Percentiles rank a stretch among this genome's conserved stretches.
Conservation (phyloP, 2,113 vertebrate species). For the Prochilodus magdalenae region DNA sequence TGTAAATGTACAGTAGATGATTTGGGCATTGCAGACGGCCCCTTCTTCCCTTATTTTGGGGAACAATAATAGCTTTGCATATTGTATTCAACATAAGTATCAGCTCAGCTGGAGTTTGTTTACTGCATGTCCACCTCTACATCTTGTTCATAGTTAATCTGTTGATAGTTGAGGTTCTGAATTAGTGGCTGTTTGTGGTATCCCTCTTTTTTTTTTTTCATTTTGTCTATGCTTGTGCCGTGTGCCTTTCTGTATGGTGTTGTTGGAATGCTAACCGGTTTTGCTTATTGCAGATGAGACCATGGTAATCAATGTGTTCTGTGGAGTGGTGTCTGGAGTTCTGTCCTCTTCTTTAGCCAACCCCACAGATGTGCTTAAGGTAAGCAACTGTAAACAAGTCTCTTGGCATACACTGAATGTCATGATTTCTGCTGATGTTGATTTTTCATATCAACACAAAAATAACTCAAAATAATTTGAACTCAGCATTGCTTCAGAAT, state of each 20-base stretch:
- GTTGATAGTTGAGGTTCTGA: neutral
- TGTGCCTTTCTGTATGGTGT: neutral
- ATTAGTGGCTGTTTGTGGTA: neutral
- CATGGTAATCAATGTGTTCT: constrained; percentile 95
- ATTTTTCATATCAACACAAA: neutral
- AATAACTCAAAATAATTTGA: neutral
- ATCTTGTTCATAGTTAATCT: neutral
- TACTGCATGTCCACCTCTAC: neutral
- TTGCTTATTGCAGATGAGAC: constrained; percentile 86
- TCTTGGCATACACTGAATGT: neutral
- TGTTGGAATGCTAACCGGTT: neutral
- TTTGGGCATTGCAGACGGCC: neutral
- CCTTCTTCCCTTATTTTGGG: neutral
- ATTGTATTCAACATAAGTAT: neutral
- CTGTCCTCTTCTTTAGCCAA: constrained; percentile 94
- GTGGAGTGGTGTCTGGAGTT: constrained; percentile 93
- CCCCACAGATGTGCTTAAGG: constrained; percentile 96
- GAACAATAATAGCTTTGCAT: neutral
- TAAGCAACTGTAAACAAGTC: constrained; percentile 58
- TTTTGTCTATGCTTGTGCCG: neutral
- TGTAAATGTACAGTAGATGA: neutral
- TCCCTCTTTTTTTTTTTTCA: neutral
- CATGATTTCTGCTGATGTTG: neutral
- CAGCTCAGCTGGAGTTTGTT: neutral
- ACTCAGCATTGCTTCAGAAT: no score